Percentiles rank a stretch among this genome's conserved stretches.
These are phyloP conservation scores for Pipistrellus pipistrellus DNA, from an alignment of 2,797 vertebrate species.

Conservation along the genomic window DNA sequence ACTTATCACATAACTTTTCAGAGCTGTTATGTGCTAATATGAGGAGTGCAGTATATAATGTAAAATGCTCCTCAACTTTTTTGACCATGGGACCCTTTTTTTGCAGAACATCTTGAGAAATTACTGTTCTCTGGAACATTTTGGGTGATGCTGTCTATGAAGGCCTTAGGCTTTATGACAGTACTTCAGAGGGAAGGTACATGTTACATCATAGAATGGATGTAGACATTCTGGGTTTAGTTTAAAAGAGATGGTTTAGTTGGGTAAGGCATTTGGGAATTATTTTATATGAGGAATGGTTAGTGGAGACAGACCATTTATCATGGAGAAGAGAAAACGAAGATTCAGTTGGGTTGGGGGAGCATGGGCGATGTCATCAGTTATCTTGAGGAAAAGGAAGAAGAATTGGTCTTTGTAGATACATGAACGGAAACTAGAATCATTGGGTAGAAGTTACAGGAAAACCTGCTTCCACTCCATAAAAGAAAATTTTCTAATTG, in stretches of 20 bases:
- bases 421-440: neutral
- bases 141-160: neutral
- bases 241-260: constrained; percentile 45
- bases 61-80: constrained; percentile 43
- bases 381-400: constrained; percentile 58
- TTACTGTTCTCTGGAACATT: constrained; percentile 48
- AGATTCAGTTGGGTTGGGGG: neutral
- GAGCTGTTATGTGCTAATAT: constrained; percentile 33
- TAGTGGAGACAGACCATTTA: neutral
- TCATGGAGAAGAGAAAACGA: constrained; percentile 10
- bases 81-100: constrained; percentile 45
- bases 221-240: constrained; percentile 45
- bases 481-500: constrained; percentile 37
- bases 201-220: constrained; percentile 9
- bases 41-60: constrained; percentile 40
- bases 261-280: neutral
- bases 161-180: constrained; percentile 33
- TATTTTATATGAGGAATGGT: constrained; percentile 40
- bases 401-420: constrained; percentile 47
- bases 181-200: constrained; percentile 24
- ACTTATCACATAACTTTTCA: constrained; percentile 19
- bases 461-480: constrained; percentile 22
- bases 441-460: constrained; percentile 18
- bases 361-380: neutral
- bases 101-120: constrained; percentile 56